phyloP scores from a whole-genome alignment of 2,888 invertebrate genomes.

The Cheilosia vulpina region DNA sequence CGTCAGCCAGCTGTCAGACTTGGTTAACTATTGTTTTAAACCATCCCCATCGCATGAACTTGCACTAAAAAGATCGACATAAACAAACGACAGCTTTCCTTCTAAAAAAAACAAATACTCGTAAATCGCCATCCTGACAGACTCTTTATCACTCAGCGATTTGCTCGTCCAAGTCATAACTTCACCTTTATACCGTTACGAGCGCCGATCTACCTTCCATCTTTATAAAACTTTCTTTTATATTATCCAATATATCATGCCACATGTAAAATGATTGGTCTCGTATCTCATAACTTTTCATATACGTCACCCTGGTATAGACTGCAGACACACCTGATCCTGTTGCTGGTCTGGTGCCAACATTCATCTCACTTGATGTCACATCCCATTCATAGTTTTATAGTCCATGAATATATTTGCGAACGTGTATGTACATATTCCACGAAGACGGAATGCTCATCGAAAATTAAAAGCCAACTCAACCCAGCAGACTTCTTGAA shows the following conservation, averaged over 20 bases:
- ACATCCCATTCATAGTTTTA: conserved; percentile 62
- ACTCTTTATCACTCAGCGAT: background rate
- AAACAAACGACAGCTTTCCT: background rate
- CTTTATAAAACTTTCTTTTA: background rate
- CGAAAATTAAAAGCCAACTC: conserved; percentile 67
- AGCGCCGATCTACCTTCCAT: background rate
- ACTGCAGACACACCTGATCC: conserved; percentile 32
- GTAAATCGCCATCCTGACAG: background rate
- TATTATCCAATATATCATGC: conserved; percentile 24
- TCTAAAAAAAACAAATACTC: too few species aligned
- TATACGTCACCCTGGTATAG: background rate
- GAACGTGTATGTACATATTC: background rate
- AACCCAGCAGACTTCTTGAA: conserved; percentile 34
- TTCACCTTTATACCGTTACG: background rate
- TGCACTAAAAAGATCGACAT: too few species aligned
- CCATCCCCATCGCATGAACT: too few species aligned
- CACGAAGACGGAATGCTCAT: conserved; percentile 38
- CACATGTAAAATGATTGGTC: conserved; percentile 29
- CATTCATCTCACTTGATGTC: conserved; percentile 45
- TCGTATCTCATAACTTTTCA: conserved; percentile 23
- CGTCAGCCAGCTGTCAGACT: too few species aligned
- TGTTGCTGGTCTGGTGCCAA: conserved; percentile 34
- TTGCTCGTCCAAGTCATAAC: background rate
- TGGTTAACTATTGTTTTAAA: too few species aligned
- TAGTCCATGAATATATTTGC: conserved; percentile 58